These are phyloP conservation scores for Macrosteles quadrilineatus DNA, from an alignment of 1,140 invertebrate species.

Conservation along the genomic window DNA sequence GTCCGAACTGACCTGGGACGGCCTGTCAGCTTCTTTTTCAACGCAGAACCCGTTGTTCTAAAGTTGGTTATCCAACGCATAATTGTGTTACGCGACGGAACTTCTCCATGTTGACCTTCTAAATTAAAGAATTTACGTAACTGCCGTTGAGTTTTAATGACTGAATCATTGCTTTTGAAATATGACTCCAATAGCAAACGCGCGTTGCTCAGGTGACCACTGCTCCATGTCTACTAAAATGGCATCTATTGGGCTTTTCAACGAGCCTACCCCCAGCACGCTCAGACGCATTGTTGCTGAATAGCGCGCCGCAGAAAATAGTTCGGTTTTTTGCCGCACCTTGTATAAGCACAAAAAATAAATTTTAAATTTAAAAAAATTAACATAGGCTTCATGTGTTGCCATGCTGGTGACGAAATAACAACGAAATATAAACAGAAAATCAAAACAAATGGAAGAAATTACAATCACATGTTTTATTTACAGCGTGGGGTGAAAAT, in stretches of 20 bases:
- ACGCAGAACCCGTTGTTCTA: conserved; percentile 36
- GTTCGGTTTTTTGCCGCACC: too few relatives aligned
- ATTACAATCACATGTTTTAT: too few relatives aligned
- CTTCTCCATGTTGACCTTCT: conserved; percentile 7
- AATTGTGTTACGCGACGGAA: conserved; percentile 29
- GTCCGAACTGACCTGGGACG: background rate
- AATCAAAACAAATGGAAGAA: too few relatives aligned
- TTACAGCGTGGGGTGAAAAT: too few relatives aligned
- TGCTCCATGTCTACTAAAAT: conserved; percentile 18
- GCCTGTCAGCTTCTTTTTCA: conserved; percentile 32
- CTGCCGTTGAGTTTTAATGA: conserved; percentile 24
- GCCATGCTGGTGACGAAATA: too few relatives aligned
- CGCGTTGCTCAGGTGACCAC: background rate
- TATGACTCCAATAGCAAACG: conserved; percentile 32
- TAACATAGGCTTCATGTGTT: too few relatives aligned
- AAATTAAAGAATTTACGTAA: conserved; percentile 30
- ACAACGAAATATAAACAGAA: too few relatives aligned
- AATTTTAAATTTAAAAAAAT: too few relatives aligned
- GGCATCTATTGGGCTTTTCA: background rate
- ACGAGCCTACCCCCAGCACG: background rate
- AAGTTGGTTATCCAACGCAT: conserved; percentile 34
- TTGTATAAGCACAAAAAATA: too few relatives aligned
- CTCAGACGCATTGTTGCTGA: too few relatives aligned
- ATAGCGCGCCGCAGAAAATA: too few relatives aligned
- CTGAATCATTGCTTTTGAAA: background rate